phyloP scores from a whole-genome alignment of 2,797 vertebrate genomes.

The Ataeniobius toweri region DNA sequence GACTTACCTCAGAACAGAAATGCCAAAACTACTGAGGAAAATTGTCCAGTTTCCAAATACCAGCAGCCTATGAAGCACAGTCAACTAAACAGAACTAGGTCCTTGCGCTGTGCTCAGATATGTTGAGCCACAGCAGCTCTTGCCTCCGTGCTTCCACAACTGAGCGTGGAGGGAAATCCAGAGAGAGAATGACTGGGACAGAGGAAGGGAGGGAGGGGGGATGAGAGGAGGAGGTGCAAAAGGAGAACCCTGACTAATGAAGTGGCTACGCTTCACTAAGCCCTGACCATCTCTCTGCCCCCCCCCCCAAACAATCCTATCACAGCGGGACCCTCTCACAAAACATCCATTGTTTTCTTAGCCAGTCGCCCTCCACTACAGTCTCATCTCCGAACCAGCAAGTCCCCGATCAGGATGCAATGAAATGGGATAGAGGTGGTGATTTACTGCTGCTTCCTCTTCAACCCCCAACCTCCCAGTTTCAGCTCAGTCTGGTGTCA shows the following conservation, averaged over 20 bases:
- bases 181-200: conserved; percentile 42
- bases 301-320: conserved; percentile 58
- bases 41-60: conserved; percentile 7
- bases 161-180: conserved; percentile 42
- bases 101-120: not conserved
- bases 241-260: conserved; percentile 78
- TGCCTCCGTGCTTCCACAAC: conserved; percentile 48
- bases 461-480: conserved; percentile 21
- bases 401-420: conserved; percentile 38
- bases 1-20: conserved; percentile 58
- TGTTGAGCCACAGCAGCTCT: conserved; percentile 37
- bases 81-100: not conserved
- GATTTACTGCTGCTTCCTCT: conserved; percentile 40
- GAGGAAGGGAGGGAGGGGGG: conserved; percentile 25
- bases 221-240: conserved; percentile 58
- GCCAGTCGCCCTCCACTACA: conserved; percentile 25
- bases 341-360: conserved; percentile 77
- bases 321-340: conserved; percentile 72
- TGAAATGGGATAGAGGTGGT: conserved; percentile 18
- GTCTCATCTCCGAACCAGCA: conserved; percentile 1
- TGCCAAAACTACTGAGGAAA: not conserved
- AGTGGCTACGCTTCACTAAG: conserved; percentile 73
- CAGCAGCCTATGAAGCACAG: conserved; percentile 27
- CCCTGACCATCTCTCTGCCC: conserved; percentile 38
- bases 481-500: not conserved